Evolutionary conservation across 2,888 invertebrate genomes (phyloP), one percentile per base, ranked within the genome.

Genomic region (Eupithecia tripunctaria): DNA sequence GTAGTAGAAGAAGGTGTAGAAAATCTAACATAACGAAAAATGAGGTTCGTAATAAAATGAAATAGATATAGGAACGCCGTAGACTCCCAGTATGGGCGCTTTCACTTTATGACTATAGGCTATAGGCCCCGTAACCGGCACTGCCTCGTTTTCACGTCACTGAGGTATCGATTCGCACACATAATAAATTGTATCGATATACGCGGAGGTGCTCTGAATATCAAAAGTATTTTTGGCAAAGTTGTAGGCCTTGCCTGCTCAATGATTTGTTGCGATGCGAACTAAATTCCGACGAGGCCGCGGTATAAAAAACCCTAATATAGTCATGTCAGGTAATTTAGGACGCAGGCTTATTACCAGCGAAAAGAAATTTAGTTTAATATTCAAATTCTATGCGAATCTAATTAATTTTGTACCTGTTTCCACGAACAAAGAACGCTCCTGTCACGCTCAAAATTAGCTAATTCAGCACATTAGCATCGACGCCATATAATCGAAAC

Each of bases 141-240:
- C 76, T 82, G 73, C 82, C 79, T 83, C 83, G 83, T 84, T 83
- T 82, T 85, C 81, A 82, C 82, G 82, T 85, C 78, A 80, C 78
- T 79, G 77, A 68, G 73, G 72, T 78, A 78, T 78, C 78, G 79
- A 80, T 80, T 79, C 74, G 74, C 78, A 77, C 78, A 78, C 78
- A 78, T 80, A 78, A 80, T 79, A 80, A 79, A 80, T 78, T 78
- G 76, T 76, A 79, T 78, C 78, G 71, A 75, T 78, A 79, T 76
- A 74, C 73, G 75, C 75, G 78, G 73, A 71, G 76, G 78, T 74
- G 75, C 38, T 74, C 59, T 62, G 76, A 79, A 79, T 78, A 78
- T 67, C 72, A 78, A 78, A 74, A 41, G 60, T 74, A 62, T 71
- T 69, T 71, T 71, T 32, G n/a, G 29, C 64, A 6, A 21, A 62